Evolutionary conservation across 2,888 invertebrate genomes (phyloP).

Genomic region (Gisinianus flammeolus): DNA sequence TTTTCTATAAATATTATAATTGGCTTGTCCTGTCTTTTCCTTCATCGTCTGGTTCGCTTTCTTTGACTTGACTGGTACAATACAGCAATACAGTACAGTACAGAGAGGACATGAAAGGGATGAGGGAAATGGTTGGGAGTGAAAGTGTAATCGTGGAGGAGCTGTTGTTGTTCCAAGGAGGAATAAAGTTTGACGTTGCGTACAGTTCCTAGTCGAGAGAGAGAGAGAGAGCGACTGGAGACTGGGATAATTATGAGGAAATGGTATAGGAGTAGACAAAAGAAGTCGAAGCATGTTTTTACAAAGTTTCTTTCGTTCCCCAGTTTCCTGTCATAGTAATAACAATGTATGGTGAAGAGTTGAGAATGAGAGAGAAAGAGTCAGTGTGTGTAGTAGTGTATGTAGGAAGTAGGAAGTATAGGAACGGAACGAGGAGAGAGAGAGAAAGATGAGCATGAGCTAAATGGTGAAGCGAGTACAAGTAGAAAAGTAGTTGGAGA

Average conservation of each 20-base stretch:
- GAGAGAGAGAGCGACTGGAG: conserved; percentile 5
- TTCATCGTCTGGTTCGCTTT: too few species aligned
- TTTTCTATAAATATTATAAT: neutral
- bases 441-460: conserved; percentile 8
- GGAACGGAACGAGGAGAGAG: conserved; percentile 15
- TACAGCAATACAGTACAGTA: too few species aligned
- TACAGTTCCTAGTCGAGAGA: neutral
- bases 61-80: neutral
- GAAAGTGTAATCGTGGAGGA: too few species aligned
- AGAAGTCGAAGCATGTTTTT: neutral
- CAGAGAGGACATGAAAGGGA: too few species aligned
- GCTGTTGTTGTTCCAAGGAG: too few species aligned
- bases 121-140: too few species aligned
- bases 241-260: conserved; percentile 6
- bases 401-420: neutral
- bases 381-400: neutral
- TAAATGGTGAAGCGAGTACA: conserved; percentile 20
- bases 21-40: too few species aligned
- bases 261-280: neutral
- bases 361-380: neutral
- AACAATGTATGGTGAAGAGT: conserved; percentile 1
- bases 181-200: neutral
- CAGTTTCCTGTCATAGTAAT: neutral
- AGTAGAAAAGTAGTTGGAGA: conserved; percentile 9
- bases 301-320: neutral